Evolutionary conservation across 2,797 vertebrate species (phyloP).

Genomic region (Tadarida brasiliensis): DNA sequence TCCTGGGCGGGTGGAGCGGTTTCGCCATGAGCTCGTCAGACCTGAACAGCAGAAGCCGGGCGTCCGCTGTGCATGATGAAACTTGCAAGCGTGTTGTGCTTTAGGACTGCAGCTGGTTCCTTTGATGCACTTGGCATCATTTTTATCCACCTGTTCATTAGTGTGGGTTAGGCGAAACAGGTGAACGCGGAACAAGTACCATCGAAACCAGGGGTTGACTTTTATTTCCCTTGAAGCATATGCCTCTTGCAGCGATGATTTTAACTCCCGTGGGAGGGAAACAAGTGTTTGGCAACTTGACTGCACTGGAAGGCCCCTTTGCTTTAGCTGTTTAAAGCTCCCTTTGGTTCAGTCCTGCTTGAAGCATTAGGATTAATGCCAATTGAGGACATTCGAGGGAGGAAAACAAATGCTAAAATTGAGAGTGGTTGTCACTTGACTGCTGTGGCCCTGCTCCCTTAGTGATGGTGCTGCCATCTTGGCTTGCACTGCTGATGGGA

Average conservation of each 20-base stretch:
- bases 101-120: slow-evolving; percentile 85
- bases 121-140: slow-evolving; percentile 88
- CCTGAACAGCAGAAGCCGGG: slow-evolving; percentile 84
- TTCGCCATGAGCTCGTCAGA: slow-evolving; percentile 86
- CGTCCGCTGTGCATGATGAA: slow-evolving; percentile 84
- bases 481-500: not conserved
- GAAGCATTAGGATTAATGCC: not conserved
- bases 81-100: slow-evolving; percentile 87
- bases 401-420: not conserved
- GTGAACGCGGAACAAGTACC: slow-evolving; percentile 88
- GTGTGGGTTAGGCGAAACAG: slow-evolving; percentile 89
- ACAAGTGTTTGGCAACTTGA: not conserved
- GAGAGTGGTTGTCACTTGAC: not conserved
- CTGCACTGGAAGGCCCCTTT: not conserved
- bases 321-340: not conserved
- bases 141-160: slow-evolving; percentile 91
- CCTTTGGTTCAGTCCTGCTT: not conserved
- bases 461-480: not conserved
- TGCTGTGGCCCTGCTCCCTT: not conserved
- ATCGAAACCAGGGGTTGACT: slow-evolving; percentile 88
- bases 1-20: slow-evolving; percentile 53
- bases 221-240: slow-evolving; percentile 83
- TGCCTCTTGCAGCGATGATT: slow-evolving; percentile 41
- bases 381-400: not conserved
- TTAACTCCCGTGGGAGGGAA: slow-evolving; percentile 17